Percentiles rank a stretch among this genome's conserved stretches.
phyloP scores from a whole-genome alignment of 2,888 invertebrate genomes.

The Meiosimyza platycephala region DNA sequence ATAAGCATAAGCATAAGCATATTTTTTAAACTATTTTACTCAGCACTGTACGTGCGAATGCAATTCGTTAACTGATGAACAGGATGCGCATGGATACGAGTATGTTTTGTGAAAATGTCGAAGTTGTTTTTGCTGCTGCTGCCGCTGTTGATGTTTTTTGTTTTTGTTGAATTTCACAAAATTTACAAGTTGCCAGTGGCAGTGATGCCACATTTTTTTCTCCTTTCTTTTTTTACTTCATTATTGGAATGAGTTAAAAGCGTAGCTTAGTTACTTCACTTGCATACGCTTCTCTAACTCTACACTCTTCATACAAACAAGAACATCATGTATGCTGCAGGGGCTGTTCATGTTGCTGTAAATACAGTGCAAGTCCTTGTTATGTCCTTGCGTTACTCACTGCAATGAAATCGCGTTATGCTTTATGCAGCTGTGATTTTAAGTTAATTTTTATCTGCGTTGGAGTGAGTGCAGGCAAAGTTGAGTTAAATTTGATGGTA shows the following conservation, averaged over 20 bases:
- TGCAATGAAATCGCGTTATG: slow-evolving; percentile 30
- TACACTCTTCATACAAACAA: neutral
- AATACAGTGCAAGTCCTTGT: too few relatives aligned
- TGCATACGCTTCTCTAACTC: neutral
- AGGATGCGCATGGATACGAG: too few relatives aligned
- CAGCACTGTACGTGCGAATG: too few relatives aligned
- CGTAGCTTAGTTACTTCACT: neutral
- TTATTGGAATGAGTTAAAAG: neutral
- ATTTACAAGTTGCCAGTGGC: slow-evolving; percentile 15
- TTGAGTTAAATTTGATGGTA: too few relatives aligned
- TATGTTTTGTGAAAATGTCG: too few relatives aligned
- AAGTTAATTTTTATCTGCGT: slow-evolving; percentile 16
- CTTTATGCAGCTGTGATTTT: slow-evolving; percentile 35
- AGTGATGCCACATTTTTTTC: slow-evolving; percentile 1
- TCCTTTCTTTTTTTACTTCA: neutral
- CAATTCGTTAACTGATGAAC: too few relatives aligned
- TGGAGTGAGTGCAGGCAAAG: neutral
- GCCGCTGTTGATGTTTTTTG: slow-evolving; percentile 5
- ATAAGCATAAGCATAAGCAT: too few relatives aligned
- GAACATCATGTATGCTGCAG: neutral
- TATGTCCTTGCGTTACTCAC: too few relatives aligned
- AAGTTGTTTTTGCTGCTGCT: slow-evolving; percentile 1
- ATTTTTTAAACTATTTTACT: too few relatives aligned
- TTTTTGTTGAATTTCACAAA: neutral
- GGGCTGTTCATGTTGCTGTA: neutral